Evolutionary conservation across 2,888 invertebrate species (phyloP), one percentile per base, ranked within the genome.

Genomic region (Catocala nupta): DNA sequence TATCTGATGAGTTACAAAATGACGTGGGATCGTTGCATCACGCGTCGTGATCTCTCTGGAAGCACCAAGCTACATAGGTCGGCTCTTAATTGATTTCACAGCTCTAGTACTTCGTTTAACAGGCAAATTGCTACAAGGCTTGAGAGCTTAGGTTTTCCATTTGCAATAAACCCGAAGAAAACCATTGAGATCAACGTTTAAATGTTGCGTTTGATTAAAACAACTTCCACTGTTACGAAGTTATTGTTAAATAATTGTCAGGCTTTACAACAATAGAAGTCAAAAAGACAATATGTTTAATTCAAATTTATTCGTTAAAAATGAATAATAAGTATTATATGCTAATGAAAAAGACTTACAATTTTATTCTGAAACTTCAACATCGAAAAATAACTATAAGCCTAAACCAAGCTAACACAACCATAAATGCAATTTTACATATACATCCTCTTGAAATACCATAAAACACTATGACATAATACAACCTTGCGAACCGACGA

Each of bases 1-100:
- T 54, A 36, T 16, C 71, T 77, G 78, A 81, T 83, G 81, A 80
- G 77, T 80, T 84, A 80, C 85, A 82, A 85, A 85, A 86, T 81
- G 82, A 82, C 78, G 81, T 81, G 81, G 77, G 81, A 81, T 74
- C 62, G 68, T 81, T 84, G 81, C 85, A 62, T 77, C 79, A 84
- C 58, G 60, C 55, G 52, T 83, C 86, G 86, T 85, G 86, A 83
- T 77, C 77, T 70, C 71, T 70, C 71, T 71, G 68, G 75, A 65
- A 76, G 71, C 70, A 64, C 59, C 66, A 62, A 68, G 67, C 70
- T 65, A 54, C 71, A 78, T 64, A 78, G 77, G 73, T 73, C 70
- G 69, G 43, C 47, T 65, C 73, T 70, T 77, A 77, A 77, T 78
- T 77, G 78, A 75, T 77, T 77, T 75, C 66, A 73, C 72, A 72